These are phyloP conservation scores for Anolis sagrei DNA, from an alignment of 2,113 vertebrate genomes.

Conservation along the genomic window DNA sequence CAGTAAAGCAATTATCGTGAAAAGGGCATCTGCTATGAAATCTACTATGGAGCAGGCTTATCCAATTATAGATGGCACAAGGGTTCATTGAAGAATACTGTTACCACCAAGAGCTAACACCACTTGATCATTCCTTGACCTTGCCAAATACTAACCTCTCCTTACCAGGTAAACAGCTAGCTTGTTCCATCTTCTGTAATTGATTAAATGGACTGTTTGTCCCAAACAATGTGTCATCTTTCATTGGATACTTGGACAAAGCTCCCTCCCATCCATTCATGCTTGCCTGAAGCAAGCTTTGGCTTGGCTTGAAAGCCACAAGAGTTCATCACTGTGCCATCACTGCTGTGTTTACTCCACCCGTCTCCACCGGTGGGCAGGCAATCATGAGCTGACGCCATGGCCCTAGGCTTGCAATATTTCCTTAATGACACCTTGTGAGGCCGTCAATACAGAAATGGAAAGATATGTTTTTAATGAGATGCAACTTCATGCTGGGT, in stretches of 20 bases:
- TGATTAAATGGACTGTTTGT: slow-evolving; percentile 11
- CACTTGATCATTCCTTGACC: slow-evolving; percentile 6
- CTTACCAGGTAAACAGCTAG: slow-evolving; percentile 12
- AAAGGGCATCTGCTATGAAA: not conserved
- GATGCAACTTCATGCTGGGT: slow-evolving; percentile 37
- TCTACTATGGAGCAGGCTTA: not conserved
- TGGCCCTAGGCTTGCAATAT: slow-evolving; percentile 14
- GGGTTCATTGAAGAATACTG: not conserved
- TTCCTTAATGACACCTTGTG: slow-evolving; percentile 28
- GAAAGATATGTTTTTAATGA: slow-evolving; percentile 45
- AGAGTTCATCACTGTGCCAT: not conserved
- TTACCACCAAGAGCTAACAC: not conserved
- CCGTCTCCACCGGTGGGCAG: not conserved
- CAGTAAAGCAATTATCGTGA: too few species aligned
- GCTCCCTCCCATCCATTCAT: not conserved
- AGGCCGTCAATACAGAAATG: slow-evolving; percentile 31
- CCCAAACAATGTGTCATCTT: not conserved
- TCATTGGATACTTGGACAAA: not conserved
- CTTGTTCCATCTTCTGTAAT: slow-evolving; percentile 6
- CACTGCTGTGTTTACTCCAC: slow-evolving; percentile 12
- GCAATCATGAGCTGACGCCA: slow-evolving; percentile 12
- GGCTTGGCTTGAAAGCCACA: not conserved
- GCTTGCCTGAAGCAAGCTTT: not conserved
- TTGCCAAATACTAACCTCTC: not conserved
- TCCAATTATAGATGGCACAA: not conserved